These are phyloP conservation scores for Tolmerus cingulatus DNA, from an alignment of 2,888 invertebrate species.

Conservation along the genomic window DNA sequence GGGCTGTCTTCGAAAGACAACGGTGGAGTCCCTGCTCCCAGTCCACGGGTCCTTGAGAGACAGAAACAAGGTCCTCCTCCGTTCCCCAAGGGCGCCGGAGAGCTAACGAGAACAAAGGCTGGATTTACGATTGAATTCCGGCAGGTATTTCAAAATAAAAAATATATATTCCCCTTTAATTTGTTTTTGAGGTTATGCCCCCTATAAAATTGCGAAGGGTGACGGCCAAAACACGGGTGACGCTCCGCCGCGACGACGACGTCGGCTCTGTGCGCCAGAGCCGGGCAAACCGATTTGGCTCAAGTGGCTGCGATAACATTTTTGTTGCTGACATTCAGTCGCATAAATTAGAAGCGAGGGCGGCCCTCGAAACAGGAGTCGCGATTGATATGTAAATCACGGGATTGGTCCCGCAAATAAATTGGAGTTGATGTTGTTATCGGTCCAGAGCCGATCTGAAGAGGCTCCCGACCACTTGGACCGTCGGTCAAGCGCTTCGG, in stretches of 20 bases:
- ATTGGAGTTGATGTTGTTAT: slow-evolving; percentile 37
- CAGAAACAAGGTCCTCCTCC: slow-evolving; percentile 23
- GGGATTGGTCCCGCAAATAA: slow-evolving; percentile 30
- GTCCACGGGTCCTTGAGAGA: slow-evolving; percentile 3
- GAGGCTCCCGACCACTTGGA: neutral
- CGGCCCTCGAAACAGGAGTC: neutral
- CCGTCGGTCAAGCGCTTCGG: neutral
- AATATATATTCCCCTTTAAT: neutral
- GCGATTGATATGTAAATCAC: slow-evolving; percentile 39
- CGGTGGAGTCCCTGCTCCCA: neutral
- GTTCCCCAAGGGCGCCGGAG: neutral
- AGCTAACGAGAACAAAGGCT: neutral
- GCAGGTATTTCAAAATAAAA: slow-evolving; percentile 5
- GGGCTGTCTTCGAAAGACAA: slow-evolving; percentile 15
- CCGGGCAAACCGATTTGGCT: slow-evolving; percentile 12
- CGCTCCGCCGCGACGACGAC: neutral
- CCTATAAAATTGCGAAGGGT: neutral
- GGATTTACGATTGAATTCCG: neutral
- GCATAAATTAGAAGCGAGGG: slow-evolving; percentile 31
- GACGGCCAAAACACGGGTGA: neutral
- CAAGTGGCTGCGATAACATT: slow-evolving; percentile 36
- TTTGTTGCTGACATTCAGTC: slow-evolving; percentile 35
- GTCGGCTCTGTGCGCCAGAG: neutral
- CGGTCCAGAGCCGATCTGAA: slow-evolving; percentile 10
- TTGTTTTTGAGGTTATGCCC: slow-evolving; percentile 19